Conservation (phyloP, 2,797 vertebrate species). For the Carduelis carduelis region DNA sequence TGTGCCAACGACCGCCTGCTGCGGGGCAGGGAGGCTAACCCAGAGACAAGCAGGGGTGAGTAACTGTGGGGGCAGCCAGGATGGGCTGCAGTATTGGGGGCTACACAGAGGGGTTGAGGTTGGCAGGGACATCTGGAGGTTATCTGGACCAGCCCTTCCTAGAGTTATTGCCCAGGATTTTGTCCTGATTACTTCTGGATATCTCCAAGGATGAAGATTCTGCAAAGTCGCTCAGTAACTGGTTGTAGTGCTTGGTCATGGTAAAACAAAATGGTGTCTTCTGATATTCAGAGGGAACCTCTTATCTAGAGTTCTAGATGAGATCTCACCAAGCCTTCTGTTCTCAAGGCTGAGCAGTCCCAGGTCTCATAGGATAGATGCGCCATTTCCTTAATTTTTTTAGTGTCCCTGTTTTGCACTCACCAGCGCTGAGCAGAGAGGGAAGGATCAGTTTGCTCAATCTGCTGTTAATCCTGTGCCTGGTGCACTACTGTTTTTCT, state of each 20-base stretch:
- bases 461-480: background rate
- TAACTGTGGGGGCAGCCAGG: background rate
- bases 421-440: background rate
- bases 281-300: background rate
- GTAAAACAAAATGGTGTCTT: background rate
- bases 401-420: background rate
- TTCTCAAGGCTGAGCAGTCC: background rate
- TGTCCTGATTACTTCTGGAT: background rate
- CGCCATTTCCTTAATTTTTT: background rate
- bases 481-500: background rate
- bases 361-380: background rate
- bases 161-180: background rate
- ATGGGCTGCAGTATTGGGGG: background rate
- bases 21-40: slow-evolving; percentile 26
- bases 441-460: background rate
- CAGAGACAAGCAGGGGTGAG: background rate
- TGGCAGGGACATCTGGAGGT: background rate
- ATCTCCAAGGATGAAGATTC: background rate
- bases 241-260: background rate
- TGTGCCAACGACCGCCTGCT: slow-evolving; percentile 69
- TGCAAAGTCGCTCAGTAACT: background rate
- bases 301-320: too few relatives aligned
- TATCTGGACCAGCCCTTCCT: background rate
- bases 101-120: background rate
- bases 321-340: background rate